These are phyloP conservation scores for Dissostichus mawsoni DNA, from an alignment of 2,113 vertebrate species.

Conservation along the genomic window DNA sequence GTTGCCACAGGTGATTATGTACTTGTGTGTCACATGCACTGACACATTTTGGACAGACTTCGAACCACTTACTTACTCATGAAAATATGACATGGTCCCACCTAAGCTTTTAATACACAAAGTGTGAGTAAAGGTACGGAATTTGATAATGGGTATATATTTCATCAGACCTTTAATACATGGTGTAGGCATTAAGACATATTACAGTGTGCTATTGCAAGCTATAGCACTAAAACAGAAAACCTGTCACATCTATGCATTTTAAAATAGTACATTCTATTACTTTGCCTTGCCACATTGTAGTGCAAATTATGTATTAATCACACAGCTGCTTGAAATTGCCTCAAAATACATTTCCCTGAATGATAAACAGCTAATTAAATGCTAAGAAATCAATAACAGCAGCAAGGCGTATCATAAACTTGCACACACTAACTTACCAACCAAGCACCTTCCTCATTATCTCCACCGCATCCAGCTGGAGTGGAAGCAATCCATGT, in stretches of 20 bases:
- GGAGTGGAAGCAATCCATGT: neutral
- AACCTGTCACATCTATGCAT: constrained; percentile 7
- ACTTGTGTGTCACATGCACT: too few species aligned
- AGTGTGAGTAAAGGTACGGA: neutral
- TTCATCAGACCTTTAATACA: neutral
- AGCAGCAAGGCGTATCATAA: constrained; percentile 33
- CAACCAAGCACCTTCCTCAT: constrained; percentile 9
- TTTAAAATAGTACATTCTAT: constrained; percentile 16
- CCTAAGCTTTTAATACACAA: too few species aligned
- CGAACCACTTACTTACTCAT: too few species aligned
- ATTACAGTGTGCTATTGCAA: neutral
- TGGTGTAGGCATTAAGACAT: neutral
- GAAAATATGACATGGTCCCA: too few species aligned
- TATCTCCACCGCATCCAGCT: constrained; percentile 26
- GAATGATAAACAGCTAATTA: constrained; percentile 52
- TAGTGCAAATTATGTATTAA: neutral
- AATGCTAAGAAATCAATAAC: constrained; percentile 45
- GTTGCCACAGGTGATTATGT: too few species aligned
- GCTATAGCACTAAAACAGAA: neutral
- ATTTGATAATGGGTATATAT: neutral
- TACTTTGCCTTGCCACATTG: neutral
- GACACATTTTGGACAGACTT: too few species aligned
- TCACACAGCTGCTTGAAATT: constrained; percentile 7
- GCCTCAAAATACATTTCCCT: neutral
- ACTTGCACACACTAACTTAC: constrained; percentile 30